Evolutionary conservation across 2,888 invertebrate species (phyloP), one percentile per base, ranked within the genome.

Genomic region (Girardia tigrina): DNA sequence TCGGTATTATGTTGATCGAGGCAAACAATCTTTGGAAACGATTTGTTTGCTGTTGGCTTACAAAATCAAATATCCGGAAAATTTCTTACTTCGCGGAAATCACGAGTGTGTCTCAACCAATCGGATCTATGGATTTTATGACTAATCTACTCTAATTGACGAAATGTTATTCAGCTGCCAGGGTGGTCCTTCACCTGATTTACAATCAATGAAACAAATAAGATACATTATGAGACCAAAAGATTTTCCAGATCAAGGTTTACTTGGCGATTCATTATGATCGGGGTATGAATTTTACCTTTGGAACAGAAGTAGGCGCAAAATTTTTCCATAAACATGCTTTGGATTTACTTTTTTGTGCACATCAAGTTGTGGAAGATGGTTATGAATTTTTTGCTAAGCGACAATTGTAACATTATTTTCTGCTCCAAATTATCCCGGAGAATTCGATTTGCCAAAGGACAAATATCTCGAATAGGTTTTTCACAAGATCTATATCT

Each of bases 301-400:
- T 98, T 85, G 98, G 98, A 81, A 93, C 94, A 74, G 97, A 98
- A 88, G 94, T 99, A 82, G 98, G 98, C 73, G 92, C 93, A 82
- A 98, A 98, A 88, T 98, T 98, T 88, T 88, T 98, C 84, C 92
- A 94, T 86, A 95, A 97, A 87, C 97, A 98, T 86, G 97, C 98
- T 87, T 91, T 98, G 84, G 98, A 98, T 88, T 89, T 98, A 85
- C 98, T 98, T 86, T 99, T 98, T 87, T 90, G 98, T 83, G 98
- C 98, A 80, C 98, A 98, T 88, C 98, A 98, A 88, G 89, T 89
- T 78, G 97, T 97, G 72, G 97, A 97, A 86, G 97, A 98, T 86
- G 97, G 97, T 0, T 98, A 97, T 84, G 97, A 97, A 84, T 98
- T 97, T 86, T 97, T 97, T 86, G 95, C 97, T 20, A 97, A 98